Evolutionary conservation across 2,113 vertebrate species (phyloP).

Genomic region (Hassar affinis): DNA sequence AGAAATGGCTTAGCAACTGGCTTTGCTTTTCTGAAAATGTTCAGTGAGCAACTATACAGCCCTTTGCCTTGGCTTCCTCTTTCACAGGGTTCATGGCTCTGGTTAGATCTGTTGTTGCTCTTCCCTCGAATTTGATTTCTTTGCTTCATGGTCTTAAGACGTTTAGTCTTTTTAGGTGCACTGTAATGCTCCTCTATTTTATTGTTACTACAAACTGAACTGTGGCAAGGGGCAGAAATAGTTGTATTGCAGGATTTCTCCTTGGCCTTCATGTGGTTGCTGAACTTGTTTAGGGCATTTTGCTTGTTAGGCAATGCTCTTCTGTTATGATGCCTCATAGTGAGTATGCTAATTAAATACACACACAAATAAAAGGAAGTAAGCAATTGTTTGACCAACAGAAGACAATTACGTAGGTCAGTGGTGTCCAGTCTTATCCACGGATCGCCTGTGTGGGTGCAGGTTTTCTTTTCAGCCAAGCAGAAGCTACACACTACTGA

Average conservation of each 20-base stretch:
- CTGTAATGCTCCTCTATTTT: conserved; percentile 24
- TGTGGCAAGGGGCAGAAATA: conserved; percentile 17
- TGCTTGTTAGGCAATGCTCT: conserved; percentile 45
- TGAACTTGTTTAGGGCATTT: conserved; percentile 40
- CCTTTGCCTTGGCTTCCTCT: conserved; percentile 44
- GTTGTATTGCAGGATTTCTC: conserved; percentile 29
- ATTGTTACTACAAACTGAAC: conserved; percentile 4
- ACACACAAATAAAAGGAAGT: conserved; percentile 20
- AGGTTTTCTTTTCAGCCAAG: too few relatives aligned
- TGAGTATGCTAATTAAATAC: conserved; percentile 41
- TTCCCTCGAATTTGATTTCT: conserved; percentile 58
- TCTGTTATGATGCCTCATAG: conserved; percentile 56
- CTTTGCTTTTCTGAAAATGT: conserved; percentile 43
- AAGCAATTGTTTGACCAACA: neutral
- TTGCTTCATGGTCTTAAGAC: conserved; percentile 71
- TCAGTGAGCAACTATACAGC: conserved; percentile 7
- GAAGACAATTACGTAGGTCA: too few relatives aligned
- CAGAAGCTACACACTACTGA: too few relatives aligned
- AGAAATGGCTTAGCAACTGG: conserved; percentile 43
- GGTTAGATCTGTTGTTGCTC: conserved; percentile 43
- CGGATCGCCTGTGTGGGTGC: too few relatives aligned
- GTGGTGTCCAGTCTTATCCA: too few relatives aligned
- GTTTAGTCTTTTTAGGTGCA: conserved; percentile 61
- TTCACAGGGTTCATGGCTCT: conserved; percentile 18
- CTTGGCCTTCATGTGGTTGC: conserved; percentile 39